Conservation (phyloP, 2,797 vertebrate species). For the Chanos chanos region DNA sequence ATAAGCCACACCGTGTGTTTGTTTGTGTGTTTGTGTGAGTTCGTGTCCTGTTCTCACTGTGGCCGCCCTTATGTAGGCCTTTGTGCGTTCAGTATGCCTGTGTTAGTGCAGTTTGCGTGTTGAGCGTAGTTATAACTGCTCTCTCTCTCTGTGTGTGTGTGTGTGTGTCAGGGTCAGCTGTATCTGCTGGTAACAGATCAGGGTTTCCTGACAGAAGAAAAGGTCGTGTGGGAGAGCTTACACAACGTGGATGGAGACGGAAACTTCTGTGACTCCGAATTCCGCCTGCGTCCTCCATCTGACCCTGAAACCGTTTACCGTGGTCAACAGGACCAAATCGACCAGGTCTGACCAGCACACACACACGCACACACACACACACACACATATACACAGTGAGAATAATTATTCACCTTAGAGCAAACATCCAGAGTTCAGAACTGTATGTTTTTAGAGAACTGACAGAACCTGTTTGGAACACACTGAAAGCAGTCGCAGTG, state of each 20-base stretch:
- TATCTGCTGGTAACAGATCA: constrained; percentile 97
- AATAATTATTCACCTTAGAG: too few species aligned
- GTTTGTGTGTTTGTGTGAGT: too few species aligned
- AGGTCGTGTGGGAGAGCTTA: constrained; percentile 97
- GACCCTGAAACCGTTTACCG: constrained; percentile 94
- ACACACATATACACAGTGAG: not conserved
- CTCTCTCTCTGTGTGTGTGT: not conserved
- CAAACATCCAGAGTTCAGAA: too few species aligned
- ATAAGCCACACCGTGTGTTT: too few species aligned
- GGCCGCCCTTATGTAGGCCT: not conserved
- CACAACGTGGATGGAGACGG: constrained; percentile 97
- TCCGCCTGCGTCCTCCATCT: constrained; percentile 90
- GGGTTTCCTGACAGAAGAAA: constrained; percentile 97
- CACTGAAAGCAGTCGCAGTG: too few species aligned
- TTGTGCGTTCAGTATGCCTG: not conserved
- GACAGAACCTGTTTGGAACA: too few species aligned
- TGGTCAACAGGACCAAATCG: constrained; percentile 98
- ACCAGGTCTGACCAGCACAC: constrained; percentile 78
- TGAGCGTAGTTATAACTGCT: not conserved
- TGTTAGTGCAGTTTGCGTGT: not conserved
- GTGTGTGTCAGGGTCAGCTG: constrained; percentile 81
- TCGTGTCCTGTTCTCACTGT: not conserved
- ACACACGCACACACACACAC: constrained; percentile 2
- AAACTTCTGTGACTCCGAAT: constrained; percentile 97
- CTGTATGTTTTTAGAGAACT: too few species aligned